Base-by-base conservation (phyloP, 2,888 invertebrate species). In the Notocelia uddmanniana region DNA sequence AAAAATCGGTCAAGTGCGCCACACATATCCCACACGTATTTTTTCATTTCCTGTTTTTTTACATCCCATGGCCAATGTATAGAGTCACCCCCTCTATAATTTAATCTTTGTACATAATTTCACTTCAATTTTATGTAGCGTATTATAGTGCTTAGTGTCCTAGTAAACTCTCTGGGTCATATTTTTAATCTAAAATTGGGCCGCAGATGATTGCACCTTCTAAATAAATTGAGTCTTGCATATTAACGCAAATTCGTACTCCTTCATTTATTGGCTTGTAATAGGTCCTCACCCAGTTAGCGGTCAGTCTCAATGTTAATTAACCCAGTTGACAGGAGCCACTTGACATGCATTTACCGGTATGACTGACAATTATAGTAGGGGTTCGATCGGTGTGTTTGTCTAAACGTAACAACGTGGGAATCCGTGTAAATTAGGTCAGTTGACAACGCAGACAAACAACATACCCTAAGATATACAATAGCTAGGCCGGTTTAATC, bases 311-410 rank as follows among this genome's bases (percentile, higher is more conserved):
- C 54, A 8, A n/a, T 26, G 54, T 54, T 54, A 54, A 54, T 54
- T 54, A 54, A 26, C 54, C 15, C 26, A 6, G 54, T 41, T 11
- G 54, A 54, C 15, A 15, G 54, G 23, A 21, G 54, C 15, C 26
- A 54, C 54, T 54, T 54, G 54, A 54, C 54, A 54, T 54, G 54
- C 23, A 54, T 15, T 54, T 21, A 26, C 54, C 23, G 54, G 54
- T 54, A 54, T 54, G 54, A 54, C 23, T 9, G 26, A 11, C 54
- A 23, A 54, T 52, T 52, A 52, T 13, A 21, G 52, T 41, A 13
- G 10, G 52, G 19, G 21, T 11, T 11, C 52, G 13, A 52, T 19
- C 11, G 11, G 21, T 1, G 21, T 15, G 13, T 41, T 41, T 41
- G 15, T 41, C 15, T 15, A 15, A 15, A 41, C 15, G 15, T 41